Evolutionary conservation across 1,140 invertebrate species (phyloP).

Genomic region (Venturia canescens): DNA sequence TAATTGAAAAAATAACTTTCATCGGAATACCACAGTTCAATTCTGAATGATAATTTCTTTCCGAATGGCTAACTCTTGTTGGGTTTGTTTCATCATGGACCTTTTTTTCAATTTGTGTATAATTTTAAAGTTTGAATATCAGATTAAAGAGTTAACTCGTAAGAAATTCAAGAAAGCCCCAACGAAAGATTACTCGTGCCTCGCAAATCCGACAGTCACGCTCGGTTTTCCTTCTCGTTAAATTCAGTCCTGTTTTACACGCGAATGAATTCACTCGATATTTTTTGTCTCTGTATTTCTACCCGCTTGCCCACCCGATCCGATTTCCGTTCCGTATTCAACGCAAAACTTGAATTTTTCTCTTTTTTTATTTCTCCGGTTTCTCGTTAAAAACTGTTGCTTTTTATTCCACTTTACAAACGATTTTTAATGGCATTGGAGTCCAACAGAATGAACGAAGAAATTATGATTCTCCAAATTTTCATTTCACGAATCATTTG

Average conservation of each 20-base stretch:
- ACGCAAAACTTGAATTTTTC: not conserved
- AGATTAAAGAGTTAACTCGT: not conserved
- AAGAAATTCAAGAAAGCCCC: not conserved
- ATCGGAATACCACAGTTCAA: too few species aligned
- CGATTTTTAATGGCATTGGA: not conserved
- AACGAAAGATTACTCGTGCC: not conserved
- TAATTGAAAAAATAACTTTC: too few species aligned
- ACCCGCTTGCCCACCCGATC: not conserved
- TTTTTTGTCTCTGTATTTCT: not conserved
- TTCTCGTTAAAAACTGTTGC: not conserved
- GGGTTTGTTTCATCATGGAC: too few species aligned
- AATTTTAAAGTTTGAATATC: not conserved
- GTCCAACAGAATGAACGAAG: too few species aligned
- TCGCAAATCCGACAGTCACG: not conserved
- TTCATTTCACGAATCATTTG: too few species aligned
- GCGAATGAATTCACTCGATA: not conserved
- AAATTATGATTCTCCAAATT: too few species aligned
- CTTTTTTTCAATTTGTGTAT: not conserved
- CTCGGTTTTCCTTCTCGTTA: not conserved
- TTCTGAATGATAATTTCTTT: too few species aligned
- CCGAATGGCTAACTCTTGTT: not conserved
- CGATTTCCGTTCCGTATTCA: not conserved
- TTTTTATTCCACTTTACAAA: not conserved
- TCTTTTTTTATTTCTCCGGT: not conserved
- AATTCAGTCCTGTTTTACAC: constrained; percentile 8